Evolutionary conservation across 2,797 vertebrate genomes (phyloP), one percentile per base, ranked within the genome.

Genomic region (Tolypeutes matacus): DNA sequence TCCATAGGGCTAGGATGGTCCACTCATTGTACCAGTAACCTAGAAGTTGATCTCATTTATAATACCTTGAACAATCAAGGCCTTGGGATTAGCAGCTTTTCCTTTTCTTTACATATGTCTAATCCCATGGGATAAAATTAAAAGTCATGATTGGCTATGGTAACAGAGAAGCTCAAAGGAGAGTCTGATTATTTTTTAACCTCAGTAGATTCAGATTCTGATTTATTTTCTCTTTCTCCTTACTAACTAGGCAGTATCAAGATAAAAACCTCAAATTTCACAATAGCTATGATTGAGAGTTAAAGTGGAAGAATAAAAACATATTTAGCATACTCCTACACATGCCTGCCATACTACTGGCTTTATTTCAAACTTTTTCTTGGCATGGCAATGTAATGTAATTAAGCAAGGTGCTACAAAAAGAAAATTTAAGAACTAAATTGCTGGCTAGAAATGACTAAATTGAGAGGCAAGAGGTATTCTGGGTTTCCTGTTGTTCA

Each of bases 401-500:
- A 96, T 95, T 92, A 95, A 95, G 72, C 88, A 96, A 96, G 93
- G 91, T 60, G n/a, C 77, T 93, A 91, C 86, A 64, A 67, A 95
- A 96, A 93, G 91, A 83, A 85, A 84, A 88, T 53, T 76, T 87
- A 72, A 88, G 51, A 82, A 85, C 25, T 51, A 95, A 96, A 97
- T 94, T 95, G 83, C 67, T 69, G 86, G 93, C 78, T 94, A 82
- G 86, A 13, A 65, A 87, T 18, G 27, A 81, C 77, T 95, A 96
- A 93, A 94, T 51, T 88, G 84, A 91, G 94, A 94, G 64, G 85
- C 91, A 92, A 95, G 42, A 91, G 73, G 86, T 92, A 78, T 34
- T 51, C 86, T 82, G 84, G 25, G 51, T 89, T 97, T 97, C 97
- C 95, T 96, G 96, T 95, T 95, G 95, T 96, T 95, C 95, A 86